These are phyloP conservation scores for Lerema accius DNA, from an alignment of 1,140 invertebrate genomes.

Conservation along the genomic window DNA sequence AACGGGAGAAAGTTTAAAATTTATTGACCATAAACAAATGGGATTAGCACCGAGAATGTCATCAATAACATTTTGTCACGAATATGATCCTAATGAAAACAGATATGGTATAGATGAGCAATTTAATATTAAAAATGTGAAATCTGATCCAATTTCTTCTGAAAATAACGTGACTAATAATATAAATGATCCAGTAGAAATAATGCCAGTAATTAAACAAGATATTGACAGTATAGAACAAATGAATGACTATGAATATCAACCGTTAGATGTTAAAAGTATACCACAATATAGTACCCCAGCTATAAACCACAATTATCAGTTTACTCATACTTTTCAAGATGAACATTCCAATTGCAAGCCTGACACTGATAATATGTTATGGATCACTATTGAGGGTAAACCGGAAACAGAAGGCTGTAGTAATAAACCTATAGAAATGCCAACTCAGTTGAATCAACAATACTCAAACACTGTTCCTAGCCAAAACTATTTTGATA, in stretches of 20 bases:
- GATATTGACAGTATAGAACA: background rate
- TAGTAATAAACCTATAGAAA: background rate
- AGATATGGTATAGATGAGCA: background rate
- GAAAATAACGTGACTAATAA: background rate
- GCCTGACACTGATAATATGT: background rate
- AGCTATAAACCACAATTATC: background rate
- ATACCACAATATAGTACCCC: too few species aligned
- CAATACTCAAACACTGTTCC: background rate
- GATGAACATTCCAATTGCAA: background rate
- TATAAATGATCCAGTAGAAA: background rate
- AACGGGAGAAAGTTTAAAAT: conserved; percentile 5
- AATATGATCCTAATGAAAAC: background rate
- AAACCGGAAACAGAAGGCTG: background rate
- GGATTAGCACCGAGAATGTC: conserved; percentile 2
- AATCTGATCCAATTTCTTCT: background rate
- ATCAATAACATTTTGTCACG: background rate
- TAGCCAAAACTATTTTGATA: background rate
- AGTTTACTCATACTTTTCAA: background rate
- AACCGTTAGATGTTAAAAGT: background rate
- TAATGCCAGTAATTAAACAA: background rate
- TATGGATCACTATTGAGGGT: background rate
- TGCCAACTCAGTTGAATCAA: background rate
- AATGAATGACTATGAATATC: too few species aligned
- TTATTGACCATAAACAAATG: conserved; percentile 9
- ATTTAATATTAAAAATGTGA: background rate